phyloP scores from a whole-genome alignment of 2,797 vertebrate genomes.

The Antennarius maculatus region DNA sequence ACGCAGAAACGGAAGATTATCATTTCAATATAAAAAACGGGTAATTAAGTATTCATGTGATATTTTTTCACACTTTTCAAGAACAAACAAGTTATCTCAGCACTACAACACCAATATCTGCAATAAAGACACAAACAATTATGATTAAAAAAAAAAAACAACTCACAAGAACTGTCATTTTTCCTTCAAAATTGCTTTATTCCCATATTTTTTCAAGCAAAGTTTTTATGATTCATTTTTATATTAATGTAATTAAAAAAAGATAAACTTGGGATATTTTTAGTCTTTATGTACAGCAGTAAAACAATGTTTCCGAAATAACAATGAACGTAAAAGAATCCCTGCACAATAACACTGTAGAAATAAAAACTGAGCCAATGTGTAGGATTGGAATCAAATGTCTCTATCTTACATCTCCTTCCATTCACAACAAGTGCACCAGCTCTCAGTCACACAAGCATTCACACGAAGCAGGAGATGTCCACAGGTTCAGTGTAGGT shows the following conservation, averaged over 20 bases:
- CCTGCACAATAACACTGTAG: slow-evolving; percentile 69
- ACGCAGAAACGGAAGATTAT: neutral
- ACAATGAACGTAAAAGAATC: slow-evolving; percentile 58
- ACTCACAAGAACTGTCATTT: neutral
- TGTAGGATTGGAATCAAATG: slow-evolving; percentile 44
- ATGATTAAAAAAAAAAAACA: neutral
- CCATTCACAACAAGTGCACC: slow-evolving; percentile 24
- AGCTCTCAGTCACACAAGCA: slow-evolving; percentile 20
- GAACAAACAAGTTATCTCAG: neutral
- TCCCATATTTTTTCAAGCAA: slow-evolving; percentile 70
- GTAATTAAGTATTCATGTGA: neutral
- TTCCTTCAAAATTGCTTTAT: slow-evolving; percentile 77
- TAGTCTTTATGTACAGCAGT: slow-evolving; percentile 73
- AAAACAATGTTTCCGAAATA: slow-evolving; percentile 54
- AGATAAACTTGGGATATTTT: slow-evolving; percentile 72
- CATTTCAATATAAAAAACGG: slow-evolving; percentile 42
- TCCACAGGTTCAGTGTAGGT: slow-evolving; percentile 35
- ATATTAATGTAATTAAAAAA: slow-evolving; percentile 80
- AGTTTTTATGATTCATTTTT: slow-evolving; percentile 63
- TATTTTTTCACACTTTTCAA: too few species aligned
- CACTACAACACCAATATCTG: neutral
- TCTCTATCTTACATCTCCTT: slow-evolving; percentile 36
- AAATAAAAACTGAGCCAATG: slow-evolving; percentile 45
- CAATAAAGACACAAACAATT: neutral
- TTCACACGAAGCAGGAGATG: slow-evolving; percentile 24